Percentiles rank a stretch among this genome's conserved stretches.
phyloP scores from a whole-genome alignment of 2,113 vertebrate species.

The Ctenodactylus gundi region DNA sequence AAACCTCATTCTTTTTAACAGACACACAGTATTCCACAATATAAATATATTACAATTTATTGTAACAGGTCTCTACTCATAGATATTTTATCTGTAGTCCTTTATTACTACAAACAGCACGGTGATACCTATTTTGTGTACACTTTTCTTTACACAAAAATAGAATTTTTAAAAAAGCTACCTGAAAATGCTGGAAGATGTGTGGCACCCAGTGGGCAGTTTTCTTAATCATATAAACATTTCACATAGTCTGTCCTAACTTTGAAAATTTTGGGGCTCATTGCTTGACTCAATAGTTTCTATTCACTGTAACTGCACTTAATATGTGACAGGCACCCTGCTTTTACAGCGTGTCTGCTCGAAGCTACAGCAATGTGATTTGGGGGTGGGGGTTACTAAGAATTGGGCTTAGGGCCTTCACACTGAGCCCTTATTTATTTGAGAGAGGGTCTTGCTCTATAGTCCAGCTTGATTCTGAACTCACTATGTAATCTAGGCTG shows the following conservation, averaged over 20 bases:
- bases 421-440: too few species aligned
- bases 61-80: not conserved
- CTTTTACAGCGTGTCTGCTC: conserved; percentile 35
- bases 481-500: too few species aligned
- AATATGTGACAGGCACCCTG: not conserved
- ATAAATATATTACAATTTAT: not conserved
- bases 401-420: too few species aligned
- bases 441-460: too few species aligned
- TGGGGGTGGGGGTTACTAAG: too few species aligned
- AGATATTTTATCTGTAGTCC: not conserved
- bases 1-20: not conserved
- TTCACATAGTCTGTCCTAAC: not conserved
- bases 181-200: not conserved
- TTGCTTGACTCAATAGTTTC: not conserved
- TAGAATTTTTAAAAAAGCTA: not conserved
- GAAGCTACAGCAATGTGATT: too few species aligned
- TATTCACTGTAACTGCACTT: not conserved
- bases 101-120: not conserved
- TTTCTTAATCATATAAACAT: not conserved
- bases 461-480: too few species aligned
- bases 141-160: not conserved
- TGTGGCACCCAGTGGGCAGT: not conserved
- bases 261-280: conserved; percentile 28
- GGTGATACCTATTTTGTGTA: not conserved
- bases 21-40: not conserved